Evolutionary conservation across 1,140 invertebrate genomes (phyloP), one percentile per base, ranked within the genome.

Genomic region (Contarinia nasturtii): DNA sequence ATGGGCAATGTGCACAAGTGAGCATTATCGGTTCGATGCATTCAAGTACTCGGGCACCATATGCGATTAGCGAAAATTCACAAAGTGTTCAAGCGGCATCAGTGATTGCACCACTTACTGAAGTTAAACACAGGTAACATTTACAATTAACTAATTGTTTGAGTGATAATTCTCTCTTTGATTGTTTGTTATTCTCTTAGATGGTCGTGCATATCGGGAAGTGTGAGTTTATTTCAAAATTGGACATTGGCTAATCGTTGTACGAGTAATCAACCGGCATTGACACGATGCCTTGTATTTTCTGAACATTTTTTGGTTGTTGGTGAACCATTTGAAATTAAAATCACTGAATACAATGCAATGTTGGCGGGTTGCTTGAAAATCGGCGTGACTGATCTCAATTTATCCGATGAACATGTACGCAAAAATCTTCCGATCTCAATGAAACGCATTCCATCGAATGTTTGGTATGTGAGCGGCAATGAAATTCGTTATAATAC

Each of bases 1-100:
- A 94, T 60, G 91, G 90, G 5, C 87, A 90, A 59, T 95, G 90
- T 65, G 86, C 86, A 18, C 86, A 93, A 73, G 88, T 94, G 44
- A 68, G 64, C 51, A 61, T 72, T 7, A 65, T 65, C 44, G 60
- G 58, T 18, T 60, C 60, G 1, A 64, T 65, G 22, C 22, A 40
- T 7, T 10, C 37, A 12, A 57, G 60, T 38, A 56, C 62, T 38
- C 54, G 57, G 19, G 59, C 63, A 8, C 60, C 63, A 10, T 64
- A 64, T 52, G 61, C 62, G 17, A 64, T 60, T 33, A 63, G 61
- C 45, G 61, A 64, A 44, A 64, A 64, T 17, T 64, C 61, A 7
- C 61, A 65, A 52, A 63, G 59, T 40, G 60, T 59, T 19, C 58
- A 64, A 51, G 58, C 63, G n/a, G 57, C 56, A 7, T 63, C 58